Evolutionary conservation across 2,797 vertebrate species (phyloP), one percentile per base, ranked within the genome.

Genomic region (Decapterus maruadsi): DNA sequence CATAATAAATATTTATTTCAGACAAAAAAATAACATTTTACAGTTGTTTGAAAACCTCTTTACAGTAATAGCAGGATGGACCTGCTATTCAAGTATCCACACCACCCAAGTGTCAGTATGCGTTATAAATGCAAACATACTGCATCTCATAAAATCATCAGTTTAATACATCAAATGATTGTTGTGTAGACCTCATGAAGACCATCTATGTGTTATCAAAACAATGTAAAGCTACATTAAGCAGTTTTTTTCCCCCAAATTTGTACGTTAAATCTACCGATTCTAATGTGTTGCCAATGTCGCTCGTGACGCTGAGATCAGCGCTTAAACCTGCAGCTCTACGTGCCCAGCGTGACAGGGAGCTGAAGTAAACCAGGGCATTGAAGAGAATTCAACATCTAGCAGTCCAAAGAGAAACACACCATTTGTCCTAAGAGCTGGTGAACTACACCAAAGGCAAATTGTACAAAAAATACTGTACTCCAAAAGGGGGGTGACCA

Each of bases 1-100:
- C 91, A 91, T 89, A 91, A 93, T 94, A 92, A 92, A 94, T 92
- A 89, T 95, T 95, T 95, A 94, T 93, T 94, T 87, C 81, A 91
- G 89, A 93, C 89, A 92, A 90, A 94, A 93, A 92, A 93, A 92
- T 91, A 90, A 90, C 82, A 72, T 89, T 89, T 90, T 90, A 91
- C 88, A 93, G 75, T 87, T 74, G 69, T 87, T 83, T 89, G 80
- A 94, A 91, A 92, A 87, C 78, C 17, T 87, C 72, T 92, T 87
- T 85, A 92, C 84, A 94, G 76, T 77, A 75, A 87, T 82, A 89
- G 78, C 79, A 77, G 85, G 85, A 82, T 29, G 75, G 70, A 84
- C n/a, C 82, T 80, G 86, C 87, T 90, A 73, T 84, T 81, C 60
- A 83, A 89, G 80, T 85, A 80, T 82, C 82, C 80, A 90, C 87